phyloP scores from a whole-genome alignment of 1,140 invertebrate species.

The Archivesica marissinica region DNA sequence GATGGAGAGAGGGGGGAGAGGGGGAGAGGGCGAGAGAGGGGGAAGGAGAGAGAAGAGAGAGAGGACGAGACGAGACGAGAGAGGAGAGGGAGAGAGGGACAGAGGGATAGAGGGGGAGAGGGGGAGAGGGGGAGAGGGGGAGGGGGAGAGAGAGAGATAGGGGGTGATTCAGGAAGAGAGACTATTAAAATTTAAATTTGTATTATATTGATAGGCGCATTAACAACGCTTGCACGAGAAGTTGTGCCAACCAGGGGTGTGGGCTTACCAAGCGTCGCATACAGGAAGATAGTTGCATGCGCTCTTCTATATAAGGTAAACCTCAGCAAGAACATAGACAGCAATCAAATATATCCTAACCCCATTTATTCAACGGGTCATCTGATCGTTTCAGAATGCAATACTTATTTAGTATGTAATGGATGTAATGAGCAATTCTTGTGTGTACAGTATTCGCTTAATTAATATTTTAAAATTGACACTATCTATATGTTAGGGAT shows the following conservation, averaged over 20 bases:
- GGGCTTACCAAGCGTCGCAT: conserved; percentile 4
- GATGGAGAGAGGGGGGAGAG: neutral
- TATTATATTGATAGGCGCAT: conserved; percentile 12
- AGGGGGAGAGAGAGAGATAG: neutral
- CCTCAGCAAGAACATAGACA: no score
- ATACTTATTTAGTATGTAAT: no score
- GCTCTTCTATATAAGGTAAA: conserved; percentile 48
- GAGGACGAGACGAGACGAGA: neutral
- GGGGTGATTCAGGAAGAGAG: neutral
- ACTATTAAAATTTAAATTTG: neutral
- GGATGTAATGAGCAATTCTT: no score
- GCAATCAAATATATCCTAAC: no score
- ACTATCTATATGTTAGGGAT: no score
- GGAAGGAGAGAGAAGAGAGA: neutral
- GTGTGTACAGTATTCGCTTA: no score
- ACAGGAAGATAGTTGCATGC: conserved; percentile 31
- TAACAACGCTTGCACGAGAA: neutral
- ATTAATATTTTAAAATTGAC: no score
- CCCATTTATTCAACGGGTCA: no score
- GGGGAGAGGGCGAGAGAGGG: neutral
- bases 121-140: neutral
- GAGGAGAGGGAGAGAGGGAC: neutral
- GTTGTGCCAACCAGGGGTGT: neutral
- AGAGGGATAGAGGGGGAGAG: neutral
- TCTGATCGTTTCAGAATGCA: no score